Percentiles rank a stretch among this genome's conserved stretches.
phyloP scores from a whole-genome alignment of 2,113 vertebrate genomes.

The Bufo bufo region DNA sequence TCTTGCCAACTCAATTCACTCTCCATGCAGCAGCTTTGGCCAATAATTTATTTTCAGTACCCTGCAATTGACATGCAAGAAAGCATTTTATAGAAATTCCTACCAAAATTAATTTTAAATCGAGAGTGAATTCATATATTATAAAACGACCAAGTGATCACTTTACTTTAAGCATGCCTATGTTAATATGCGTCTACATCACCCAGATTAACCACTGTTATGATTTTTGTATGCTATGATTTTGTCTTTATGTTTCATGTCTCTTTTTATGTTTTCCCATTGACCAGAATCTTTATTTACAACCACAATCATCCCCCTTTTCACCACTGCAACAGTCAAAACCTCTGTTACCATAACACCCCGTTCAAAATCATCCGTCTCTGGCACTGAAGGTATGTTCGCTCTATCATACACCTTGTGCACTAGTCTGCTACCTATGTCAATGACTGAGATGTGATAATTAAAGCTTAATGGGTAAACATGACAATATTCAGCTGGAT shows the following conservation, averaged over 20 bases:
- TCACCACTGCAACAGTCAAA: constrained; percentile 91
- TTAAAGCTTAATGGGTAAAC: neutral
- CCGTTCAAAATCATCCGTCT: constrained; percentile 86
- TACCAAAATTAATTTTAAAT: constrained; percentile 60
- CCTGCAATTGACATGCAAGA: constrained; percentile 4
- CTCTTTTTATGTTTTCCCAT: constrained; percentile 83
- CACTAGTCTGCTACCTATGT: neutral
- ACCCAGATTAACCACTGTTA: constrained; percentile 73
- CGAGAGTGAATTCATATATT: constrained; percentile 77
- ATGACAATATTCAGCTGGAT: neutral
- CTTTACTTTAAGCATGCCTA: constrained; percentile 69
- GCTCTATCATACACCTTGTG: constrained; percentile 21
- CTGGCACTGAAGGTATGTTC: constrained; percentile 84
- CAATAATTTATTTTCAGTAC: neutral
- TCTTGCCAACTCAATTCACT: constrained; percentile 81
- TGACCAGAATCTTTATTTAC: constrained; percentile 95
- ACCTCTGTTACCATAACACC: constrained; percentile 87
- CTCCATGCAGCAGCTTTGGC: constrained; percentile 57
- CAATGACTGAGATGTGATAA: neutral
- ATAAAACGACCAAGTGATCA: constrained; percentile 69
- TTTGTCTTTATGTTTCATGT: constrained; percentile 69
- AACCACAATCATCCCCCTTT: constrained; percentile 93
- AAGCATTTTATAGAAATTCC: neutral
- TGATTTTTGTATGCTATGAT: constrained; percentile 82
- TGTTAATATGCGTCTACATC: constrained; percentile 67